Evolutionary conservation across 92 coral and sea anemone species (phyloP).

Genomic region (Porites lobata): DNA sequence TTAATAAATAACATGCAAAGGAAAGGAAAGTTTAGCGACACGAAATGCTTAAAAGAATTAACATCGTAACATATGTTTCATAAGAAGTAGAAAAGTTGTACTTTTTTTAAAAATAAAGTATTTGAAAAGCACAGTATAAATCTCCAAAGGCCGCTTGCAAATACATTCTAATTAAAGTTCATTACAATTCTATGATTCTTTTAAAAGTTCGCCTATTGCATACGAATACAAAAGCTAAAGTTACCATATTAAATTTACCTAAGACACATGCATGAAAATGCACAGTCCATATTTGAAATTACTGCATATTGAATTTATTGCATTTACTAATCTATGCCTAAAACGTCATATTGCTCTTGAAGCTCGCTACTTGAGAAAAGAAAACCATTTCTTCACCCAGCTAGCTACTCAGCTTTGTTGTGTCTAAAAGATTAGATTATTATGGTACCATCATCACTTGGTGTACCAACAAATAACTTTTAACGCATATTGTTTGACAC

Average conservation of each 20-base stretch:
- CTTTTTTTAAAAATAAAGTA: constrained; percentile 5
- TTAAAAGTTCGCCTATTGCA: background rate
- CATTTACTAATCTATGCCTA: background rate
- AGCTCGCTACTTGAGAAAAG: background rate
- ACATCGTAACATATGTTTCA: background rate
- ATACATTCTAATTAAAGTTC: background rate
- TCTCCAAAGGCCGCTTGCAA: background rate
- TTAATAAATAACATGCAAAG: constrained; percentile 1
- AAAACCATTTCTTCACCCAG: background rate
- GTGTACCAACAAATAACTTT: background rate
- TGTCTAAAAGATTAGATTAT: background rate
- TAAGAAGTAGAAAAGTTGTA: constrained; percentile 14
- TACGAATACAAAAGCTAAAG: no score
- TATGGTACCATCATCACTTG: background rate
- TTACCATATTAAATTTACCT: background rate
- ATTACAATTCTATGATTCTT: background rate
- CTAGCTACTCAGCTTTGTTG: background rate
- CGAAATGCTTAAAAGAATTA: background rate
- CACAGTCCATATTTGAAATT: background rate
- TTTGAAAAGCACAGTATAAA: background rate
- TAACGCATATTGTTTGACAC: background rate
- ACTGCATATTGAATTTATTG: background rate
- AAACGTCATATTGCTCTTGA: constrained; percentile 9
- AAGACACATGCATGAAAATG: background rate
- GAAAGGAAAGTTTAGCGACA: background rate